Percentiles rank a stretch among this genome's conserved stretches.
Evolutionary conservation across 2,888 invertebrate species (phyloP).

Genomic region (Aethes cnicana): DNA sequence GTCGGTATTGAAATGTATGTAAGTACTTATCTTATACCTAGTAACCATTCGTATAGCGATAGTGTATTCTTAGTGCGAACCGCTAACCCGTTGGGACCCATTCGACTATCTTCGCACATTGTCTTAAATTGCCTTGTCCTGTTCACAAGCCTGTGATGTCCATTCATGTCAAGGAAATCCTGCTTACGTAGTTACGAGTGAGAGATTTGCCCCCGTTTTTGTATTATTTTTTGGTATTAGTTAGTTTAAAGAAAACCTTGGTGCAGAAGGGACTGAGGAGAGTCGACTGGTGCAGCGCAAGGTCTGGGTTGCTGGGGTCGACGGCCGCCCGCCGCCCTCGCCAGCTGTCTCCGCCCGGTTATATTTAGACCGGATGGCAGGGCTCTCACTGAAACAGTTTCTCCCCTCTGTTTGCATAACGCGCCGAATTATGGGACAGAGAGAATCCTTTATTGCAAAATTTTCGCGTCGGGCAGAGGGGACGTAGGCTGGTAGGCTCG

Average conservation of each 20-base stretch:
- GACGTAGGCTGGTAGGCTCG: too few species aligned
- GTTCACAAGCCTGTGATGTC: slow-evolving; percentile 38
- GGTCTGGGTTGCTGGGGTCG: slow-evolving; percentile 74
- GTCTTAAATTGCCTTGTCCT: slow-evolving; percentile 57
- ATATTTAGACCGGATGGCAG: slow-evolving; percentile 74
- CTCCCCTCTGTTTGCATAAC: slow-evolving; percentile 69
- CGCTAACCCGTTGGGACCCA: slow-evolving; percentile 11
- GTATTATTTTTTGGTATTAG: background rate
- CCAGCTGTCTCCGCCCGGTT: slow-evolving; percentile 67
- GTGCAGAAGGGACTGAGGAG: too few species aligned
- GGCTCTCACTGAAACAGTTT: slow-evolving; percentile 70
- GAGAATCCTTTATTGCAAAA: slow-evolving; percentile 50
- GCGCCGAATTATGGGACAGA: slow-evolving; percentile 53
- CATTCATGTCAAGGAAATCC: slow-evolving; percentile 36
- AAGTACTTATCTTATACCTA: slow-evolving; percentile 31
- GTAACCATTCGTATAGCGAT: too few species aligned
- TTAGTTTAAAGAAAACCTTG: too few species aligned
- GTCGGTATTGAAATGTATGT: too few species aligned
- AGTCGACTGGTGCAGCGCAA: slow-evolving; percentile 51
- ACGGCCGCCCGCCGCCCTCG: slow-evolving; percentile 51
- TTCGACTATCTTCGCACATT: slow-evolving; percentile 41
- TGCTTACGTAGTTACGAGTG: slow-evolving; percentile 35
- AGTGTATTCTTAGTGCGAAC: slow-evolving; percentile 8
- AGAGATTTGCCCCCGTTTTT: slow-evolving; percentile 20
- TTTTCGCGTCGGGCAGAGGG: slow-evolving; percentile 35